Base-by-base conservation (phyloP, 2,797 vertebrate species). In the Enteromius treurensis region DNA sequence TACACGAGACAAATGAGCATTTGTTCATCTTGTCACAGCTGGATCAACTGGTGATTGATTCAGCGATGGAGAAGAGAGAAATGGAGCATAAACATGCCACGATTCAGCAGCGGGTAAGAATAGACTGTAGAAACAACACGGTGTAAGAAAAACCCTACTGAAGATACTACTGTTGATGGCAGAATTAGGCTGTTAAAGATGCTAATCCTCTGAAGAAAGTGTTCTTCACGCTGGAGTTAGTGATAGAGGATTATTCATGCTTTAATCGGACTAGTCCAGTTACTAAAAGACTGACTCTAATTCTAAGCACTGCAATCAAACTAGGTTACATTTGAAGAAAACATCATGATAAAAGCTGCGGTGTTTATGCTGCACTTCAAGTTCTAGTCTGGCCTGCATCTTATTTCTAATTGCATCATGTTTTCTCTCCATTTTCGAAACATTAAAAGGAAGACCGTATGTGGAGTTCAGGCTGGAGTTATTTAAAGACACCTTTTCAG, bases 31-130 rank as follows among this genome's bases (percentile, higher is more conserved):
- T 21, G 17, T 42, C 34, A 67, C 85, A 99, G 98, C 90, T 99
- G 92, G 98, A 99, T 92, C 98, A 98, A 93, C 93, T 99, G 92
- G 98, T 99, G 93, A 97, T 99, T 0, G 97, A 99, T 90, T 98
- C 98, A 0, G 98, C 98, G 0, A 96, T 98, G 93, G 97, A 99
- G 90, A 99, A 99, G 93, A 93, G 98, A 76, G 98, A 99, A 86
- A 98, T 99, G 98, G 98, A 99, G 83, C 97, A 97, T 81, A 98
- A 97, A 83, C 98, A 99, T 0, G 97, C 97, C 0, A 95, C 97
- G 11, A 97, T 99, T 82, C 98, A 99, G 91, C 98, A 99, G 91
- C 93, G 96, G 96, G 98, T 99, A 91, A 93, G 95, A 90, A 34
- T 40, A 1, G 7, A 60, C 55, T 5, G 55, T 58, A 58, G n/a